phyloP scores from a whole-genome alignment of 2,113 vertebrate genomes.

The Tursiops truncatus region DNA sequence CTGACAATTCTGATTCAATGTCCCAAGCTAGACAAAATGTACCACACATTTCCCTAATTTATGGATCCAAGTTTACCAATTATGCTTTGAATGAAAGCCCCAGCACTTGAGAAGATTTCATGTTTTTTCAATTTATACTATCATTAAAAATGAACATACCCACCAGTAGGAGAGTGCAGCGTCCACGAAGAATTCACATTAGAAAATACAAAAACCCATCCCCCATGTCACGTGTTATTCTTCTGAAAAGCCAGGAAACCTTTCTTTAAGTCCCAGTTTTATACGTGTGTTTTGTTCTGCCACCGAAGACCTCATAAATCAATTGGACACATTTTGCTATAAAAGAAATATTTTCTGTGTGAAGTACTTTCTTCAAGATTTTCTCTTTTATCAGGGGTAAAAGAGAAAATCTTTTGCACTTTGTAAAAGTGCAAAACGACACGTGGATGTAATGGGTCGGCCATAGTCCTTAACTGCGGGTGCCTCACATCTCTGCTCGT shows the following conservation, averaged over 20 bases:
- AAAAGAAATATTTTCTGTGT: conserved; percentile 67
- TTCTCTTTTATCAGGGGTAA: conserved; percentile 67
- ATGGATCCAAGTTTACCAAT: not conserved
- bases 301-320: conserved; percentile 80
- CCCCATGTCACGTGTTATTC: not conserved
- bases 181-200: not conserved
- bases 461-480: conserved; percentile 42
- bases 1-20: not conserved
- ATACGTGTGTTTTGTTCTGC: conserved; percentile 76
- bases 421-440: conserved; percentile 60
- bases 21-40: not conserved
- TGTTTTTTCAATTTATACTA: not conserved
- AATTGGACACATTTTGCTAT: conserved; percentile 76
- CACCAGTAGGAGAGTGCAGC: not conserved
- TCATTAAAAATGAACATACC: conserved; percentile 10
- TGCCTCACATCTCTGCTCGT: not conserved
- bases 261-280: conserved; percentile 70
- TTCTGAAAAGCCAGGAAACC: conserved; percentile 8
- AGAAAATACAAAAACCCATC: conserved; percentile 33
- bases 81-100: not conserved
- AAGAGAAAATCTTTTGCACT: too few species aligned
- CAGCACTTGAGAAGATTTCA: not conserved
- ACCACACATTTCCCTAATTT: not conserved
- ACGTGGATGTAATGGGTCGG: not conserved
- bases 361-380: conserved; percentile 68